Evolutionary conservation across 2,113 vertebrate genomes (phyloP), one percentile per base, ranked within the genome.

Genomic region (Antigone vipio): DNA sequence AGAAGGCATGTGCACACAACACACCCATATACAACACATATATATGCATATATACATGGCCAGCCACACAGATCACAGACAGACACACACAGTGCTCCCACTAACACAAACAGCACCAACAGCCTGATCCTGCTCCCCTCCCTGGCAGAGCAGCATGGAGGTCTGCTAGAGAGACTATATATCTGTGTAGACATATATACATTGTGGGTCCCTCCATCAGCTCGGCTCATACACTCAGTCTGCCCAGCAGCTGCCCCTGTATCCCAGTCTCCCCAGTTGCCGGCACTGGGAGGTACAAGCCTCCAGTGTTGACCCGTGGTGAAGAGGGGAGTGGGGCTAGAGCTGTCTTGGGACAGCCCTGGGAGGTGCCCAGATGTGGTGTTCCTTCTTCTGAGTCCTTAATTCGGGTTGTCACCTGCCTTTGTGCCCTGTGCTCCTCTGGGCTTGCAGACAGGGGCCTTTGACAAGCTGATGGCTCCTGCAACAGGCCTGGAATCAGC

Each of bases 261-360:
- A 49, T 68, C 18, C 26, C 45, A 27, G 15, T 30, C 18, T 52
- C 20, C 40, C 32, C 26, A 34, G 26, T n/a, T 82, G 17, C 34
- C 47, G 13, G 8, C 24, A 42, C 5, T 16, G 42, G 49, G 23
- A 49, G 5, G 3, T 72, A 32, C 4, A 53, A 82, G 19, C 4
- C 16, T 38, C n/a, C 9, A 17, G 14, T 32, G 11, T 12, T 77
- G 45, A 40, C 20, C 42, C 1, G 0, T 10, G 9, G 15, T 50
- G n/a, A 9, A 6, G 2, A 4, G 12, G 38, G 38, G 38, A 38
- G 38, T 17, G 23, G 8, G 30, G 6, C 20, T 80, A 27, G 20
- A 22, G 12, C 3, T n/a, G 1, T 71, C 29, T 63, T 71, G 6
- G 11, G 45, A 62, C 7, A 78, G 6, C 6, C 10, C 18, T 40